These are phyloP conservation scores for Pseudomyrmex cubaensis DNA, from an alignment of 1,140 invertebrate species.

Conservation along the genomic window DNA sequence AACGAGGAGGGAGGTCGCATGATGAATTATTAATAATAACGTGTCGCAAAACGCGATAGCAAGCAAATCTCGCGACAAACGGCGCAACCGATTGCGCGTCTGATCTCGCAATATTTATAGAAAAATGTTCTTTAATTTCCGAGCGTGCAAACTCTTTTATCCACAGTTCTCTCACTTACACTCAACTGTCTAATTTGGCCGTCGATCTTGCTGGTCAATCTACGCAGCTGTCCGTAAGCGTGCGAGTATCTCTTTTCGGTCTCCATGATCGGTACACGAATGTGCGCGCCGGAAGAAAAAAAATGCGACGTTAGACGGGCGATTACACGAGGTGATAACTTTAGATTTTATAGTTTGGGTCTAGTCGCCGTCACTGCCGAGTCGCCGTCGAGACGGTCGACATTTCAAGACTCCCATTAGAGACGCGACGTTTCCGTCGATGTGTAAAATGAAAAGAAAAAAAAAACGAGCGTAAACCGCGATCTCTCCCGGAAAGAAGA, in stretches of 20 bases:
- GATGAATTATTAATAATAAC: constrained; percentile 77
- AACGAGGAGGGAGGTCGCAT: constrained; percentile 68
- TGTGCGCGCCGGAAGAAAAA: neutral
- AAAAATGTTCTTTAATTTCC: neutral
- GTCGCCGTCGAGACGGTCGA: constrained; percentile 14
- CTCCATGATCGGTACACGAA: constrained; percentile 55
- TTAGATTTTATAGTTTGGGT: neutral
- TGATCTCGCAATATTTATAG: neutral
- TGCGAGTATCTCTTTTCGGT: constrained; percentile 86
- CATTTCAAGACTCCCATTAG: constrained; percentile 1
- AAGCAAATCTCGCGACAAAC: constrained; percentile 19
- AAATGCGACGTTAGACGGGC: neutral
- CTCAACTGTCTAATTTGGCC: constrained; percentile 80
- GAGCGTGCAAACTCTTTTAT: no score
- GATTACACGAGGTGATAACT: neutral
- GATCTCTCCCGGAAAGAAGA: neutral
- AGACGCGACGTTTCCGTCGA: neutral
- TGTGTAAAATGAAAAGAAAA: neutral
- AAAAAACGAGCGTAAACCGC: neutral
- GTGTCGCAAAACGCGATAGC: constrained; percentile 45
- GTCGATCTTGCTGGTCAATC: constrained; percentile 88
- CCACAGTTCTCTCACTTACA: constrained; percentile 70
- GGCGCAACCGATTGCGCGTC: neutral
- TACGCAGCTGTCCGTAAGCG: constrained; percentile 87
- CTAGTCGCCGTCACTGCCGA: neutral